Conservation (phyloP, 2,113 vertebrate genomes). For the Ochotona princeps region DNA sequence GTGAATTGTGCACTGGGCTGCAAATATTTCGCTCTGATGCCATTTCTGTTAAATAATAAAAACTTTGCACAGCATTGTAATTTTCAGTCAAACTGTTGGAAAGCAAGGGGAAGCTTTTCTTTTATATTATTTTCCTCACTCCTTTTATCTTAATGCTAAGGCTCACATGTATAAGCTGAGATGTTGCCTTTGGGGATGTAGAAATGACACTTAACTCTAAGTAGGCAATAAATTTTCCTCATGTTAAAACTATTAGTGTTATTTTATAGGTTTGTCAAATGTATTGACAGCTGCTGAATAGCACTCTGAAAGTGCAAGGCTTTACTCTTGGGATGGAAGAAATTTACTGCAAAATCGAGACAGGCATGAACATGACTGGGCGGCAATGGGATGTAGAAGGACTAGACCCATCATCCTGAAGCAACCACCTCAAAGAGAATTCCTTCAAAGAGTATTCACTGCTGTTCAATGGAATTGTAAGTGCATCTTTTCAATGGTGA, state of each 20-base stretch:
- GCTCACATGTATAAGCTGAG: neutral
- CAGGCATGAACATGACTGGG: no score
- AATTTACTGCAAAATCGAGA: neutral
- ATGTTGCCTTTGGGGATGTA: neutral
- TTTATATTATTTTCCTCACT: conserved; percentile 7
- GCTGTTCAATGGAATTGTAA: neutral
- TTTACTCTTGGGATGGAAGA: neutral
- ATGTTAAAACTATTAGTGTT: neutral
- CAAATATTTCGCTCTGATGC: conserved; percentile 5
- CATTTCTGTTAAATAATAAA: conserved; percentile 6
- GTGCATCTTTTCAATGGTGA: neutral
- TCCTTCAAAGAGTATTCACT: neutral
- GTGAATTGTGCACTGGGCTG: neutral
- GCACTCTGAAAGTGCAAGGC: neutral
- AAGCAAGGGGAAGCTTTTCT: conserved; percentile 17
- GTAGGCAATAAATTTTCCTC: neutral
- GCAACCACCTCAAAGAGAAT: neutral
- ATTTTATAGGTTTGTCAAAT: neutral
- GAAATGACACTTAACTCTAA: neutral
- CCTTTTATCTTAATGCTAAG: neutral
- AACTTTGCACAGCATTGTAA: neutral
- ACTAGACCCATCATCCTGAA: neutral
- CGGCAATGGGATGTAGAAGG: neutral
- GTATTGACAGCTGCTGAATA: neutral
- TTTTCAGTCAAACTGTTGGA: conserved; percentile 61